Percentiles rank a stretch among this genome's conserved stretches.
These are phyloP conservation scores for Cyanoramphus novaezelandiae DNA, from an alignment of 2,113 vertebrate species.

Conservation along the genomic window DNA sequence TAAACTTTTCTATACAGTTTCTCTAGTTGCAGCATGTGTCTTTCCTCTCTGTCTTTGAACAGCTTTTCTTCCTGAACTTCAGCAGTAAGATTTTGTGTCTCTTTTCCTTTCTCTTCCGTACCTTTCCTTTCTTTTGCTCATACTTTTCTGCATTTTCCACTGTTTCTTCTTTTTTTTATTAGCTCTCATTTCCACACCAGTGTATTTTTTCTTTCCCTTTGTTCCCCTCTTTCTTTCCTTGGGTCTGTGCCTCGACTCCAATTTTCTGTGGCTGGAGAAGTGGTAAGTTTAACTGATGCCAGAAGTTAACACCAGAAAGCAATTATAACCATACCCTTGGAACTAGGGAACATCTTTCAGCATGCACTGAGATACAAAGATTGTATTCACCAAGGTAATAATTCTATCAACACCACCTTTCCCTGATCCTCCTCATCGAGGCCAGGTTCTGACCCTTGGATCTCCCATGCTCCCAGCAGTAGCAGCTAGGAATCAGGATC, in stretches of 20 bases:
- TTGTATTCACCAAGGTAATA: not conserved
- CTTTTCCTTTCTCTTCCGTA: not conserved
- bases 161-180: not conserved
- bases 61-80: not conserved
- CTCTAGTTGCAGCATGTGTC: not conserved
- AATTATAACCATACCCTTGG: not conserved
- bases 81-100: not conserved
- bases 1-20: not conserved
- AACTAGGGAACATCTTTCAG: not conserved
- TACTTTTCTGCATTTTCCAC: not conserved
- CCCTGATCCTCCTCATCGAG: not conserved
- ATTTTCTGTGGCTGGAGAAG: not conserved
- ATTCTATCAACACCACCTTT: not conserved
- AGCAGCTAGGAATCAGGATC: fast-evolving
- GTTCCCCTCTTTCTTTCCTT: not conserved
- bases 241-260: not conserved
- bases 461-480: not conserved
- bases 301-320: not conserved
- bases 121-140: not conserved
- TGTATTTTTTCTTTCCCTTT: not conserved
- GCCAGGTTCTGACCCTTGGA: not conserved
- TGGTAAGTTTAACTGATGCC: not conserved
- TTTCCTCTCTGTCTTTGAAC: not conserved
- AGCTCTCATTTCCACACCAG: not conserved
- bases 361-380: not conserved